Base-by-base conservation (phyloP, 2,797 vertebrate genomes). In the Enteromius viviparus region DNA sequence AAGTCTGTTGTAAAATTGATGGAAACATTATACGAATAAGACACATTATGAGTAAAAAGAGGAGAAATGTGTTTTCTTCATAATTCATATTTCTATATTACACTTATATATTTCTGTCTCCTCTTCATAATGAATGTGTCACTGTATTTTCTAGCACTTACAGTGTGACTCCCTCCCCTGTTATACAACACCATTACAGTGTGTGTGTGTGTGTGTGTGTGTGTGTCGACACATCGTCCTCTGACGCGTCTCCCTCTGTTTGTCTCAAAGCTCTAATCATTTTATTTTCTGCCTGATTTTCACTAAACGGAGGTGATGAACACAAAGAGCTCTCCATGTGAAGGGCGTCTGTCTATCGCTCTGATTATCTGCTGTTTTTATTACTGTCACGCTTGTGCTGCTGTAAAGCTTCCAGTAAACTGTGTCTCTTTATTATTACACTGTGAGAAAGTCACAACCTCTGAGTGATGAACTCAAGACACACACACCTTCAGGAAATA, bases 231-330 rank as follows among this genome's bases (percentile, higher is more conserved):
- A 95, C 92, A 87, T 94, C 90, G 90, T 91, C 90, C 93, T 64
- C 81, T 76, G 40, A 45, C 82, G 23, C 80, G 23, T 14, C n/a
- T 70, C 42, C 58, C 69, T 90, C 86, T 89, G 89, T 85, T 85
- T 51, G 86, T 89, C 90, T 83, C 92, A 92, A 93, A 91, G 92
- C 92, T 93, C 93, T 95, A 94, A 95, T 96, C 92, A 95, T 95
- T 95, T 92, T 91, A 95, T 95, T 96, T 95, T 95, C 94, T 93
- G 94, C 93, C 94, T 91, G 91, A 94, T 94, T 93, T 91, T 95
- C 92, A 94, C 92, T 92, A 95, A 95, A 96, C 95, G 94, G 93
- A 96, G 72, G 90, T 89, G 84, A 92, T 93, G 94, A 89, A 92
- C 88, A 93, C 89, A 77, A 94, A 94, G 88, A 91, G 94, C 91